phyloP scores from a whole-genome alignment of 2,888 invertebrate species.

The Sepiola atlantica region DNA sequence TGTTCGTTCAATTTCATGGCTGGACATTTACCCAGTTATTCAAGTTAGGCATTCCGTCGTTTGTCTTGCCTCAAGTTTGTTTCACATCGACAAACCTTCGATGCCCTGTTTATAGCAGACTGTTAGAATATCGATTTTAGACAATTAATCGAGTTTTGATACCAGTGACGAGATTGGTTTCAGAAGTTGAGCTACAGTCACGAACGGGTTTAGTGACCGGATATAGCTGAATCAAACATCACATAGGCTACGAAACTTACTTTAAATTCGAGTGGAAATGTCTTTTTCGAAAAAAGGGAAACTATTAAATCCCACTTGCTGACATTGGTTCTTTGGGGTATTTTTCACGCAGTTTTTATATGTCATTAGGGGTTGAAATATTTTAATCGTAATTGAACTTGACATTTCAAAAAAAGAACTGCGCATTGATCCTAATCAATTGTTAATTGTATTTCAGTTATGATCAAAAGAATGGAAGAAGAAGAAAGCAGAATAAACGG shows the following conservation, averaged over 20 bases:
- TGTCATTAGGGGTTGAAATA: background rate
- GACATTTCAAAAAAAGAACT: no score
- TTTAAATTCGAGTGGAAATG: background rate
- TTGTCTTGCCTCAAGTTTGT: background rate
- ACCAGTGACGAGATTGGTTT: background rate
- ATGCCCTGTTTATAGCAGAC: background rate
- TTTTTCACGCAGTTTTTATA: background rate
- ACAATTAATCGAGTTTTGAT: background rate
- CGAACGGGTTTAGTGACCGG: background rate
- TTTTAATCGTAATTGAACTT: background rate
- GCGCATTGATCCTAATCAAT: no score
- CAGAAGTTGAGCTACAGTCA: background rate
- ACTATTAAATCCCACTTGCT: background rate
- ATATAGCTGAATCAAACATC: background rate
- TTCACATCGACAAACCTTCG: background rate
- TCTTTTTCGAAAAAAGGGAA: background rate
- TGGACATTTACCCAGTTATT: constrained; percentile 4
- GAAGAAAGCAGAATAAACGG: no score
- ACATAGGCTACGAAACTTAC: background rate
- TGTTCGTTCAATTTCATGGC: background rate
- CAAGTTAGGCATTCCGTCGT: background rate
- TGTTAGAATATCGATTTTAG: background rate
- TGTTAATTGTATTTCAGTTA: no score
- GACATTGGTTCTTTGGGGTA: background rate
- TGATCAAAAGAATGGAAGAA: no score